phyloP scores from a whole-genome alignment of 2,797 vertebrate genomes.

The Tamandua tetradactyla region DNA sequence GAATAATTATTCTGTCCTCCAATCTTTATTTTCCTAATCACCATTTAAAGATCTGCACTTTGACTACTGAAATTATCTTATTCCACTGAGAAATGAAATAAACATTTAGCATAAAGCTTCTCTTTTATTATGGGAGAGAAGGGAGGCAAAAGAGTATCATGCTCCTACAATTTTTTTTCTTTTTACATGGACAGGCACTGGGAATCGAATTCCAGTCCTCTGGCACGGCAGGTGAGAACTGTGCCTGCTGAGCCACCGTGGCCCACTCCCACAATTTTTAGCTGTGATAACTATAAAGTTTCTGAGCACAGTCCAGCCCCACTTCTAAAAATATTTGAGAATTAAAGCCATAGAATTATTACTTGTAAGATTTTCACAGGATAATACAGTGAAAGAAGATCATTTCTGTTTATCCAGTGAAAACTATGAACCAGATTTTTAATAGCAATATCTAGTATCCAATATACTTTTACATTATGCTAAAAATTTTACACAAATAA shows the following conservation, averaged over 20 bases:
- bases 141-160: background rate
- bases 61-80: background rate
- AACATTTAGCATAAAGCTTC: background rate
- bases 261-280: no score
- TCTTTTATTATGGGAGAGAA: background rate
- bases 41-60: background rate
- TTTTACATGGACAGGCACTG: no score
- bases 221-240: no score
- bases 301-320: background rate
- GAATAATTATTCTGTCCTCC: background rate
- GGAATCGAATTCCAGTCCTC: no score
- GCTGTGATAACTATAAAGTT: background rate
- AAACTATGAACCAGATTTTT: background rate
- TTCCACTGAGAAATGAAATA: background rate
- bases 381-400: background rate
- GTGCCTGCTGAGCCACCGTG: no score
- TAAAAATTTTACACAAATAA: background rate
- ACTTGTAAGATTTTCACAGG: background rate
- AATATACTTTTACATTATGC: background rate
- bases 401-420: background rate
- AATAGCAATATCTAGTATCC: background rate
- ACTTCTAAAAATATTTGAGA: background rate
- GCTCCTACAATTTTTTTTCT: no score
- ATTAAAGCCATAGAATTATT: background rate
- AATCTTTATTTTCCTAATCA: background rate